A percentile compares a stretch with the other conserved stretches of the same genome.
Conservation (phyloP, 92 coral and sea anemone genomes). For the Palythoa grandis region DNA sequence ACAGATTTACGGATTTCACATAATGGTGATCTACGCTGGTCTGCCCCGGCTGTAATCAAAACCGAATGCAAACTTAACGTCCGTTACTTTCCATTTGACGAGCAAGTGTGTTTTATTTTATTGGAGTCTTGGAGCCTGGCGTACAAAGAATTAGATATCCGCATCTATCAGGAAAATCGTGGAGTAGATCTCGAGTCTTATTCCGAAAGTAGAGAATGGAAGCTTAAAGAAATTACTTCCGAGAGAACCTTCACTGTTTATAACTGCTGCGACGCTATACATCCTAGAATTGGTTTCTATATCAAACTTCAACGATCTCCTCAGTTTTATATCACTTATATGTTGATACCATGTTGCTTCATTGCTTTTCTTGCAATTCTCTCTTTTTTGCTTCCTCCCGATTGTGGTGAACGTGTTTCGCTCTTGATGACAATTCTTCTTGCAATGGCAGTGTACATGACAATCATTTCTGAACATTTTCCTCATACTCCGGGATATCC, state of each 20-base stretch:
- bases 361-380: not conserved
- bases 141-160: not conserved
- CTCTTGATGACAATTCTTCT: too few species aligned
- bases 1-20: not conserved
- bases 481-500: conserved; percentile 24
- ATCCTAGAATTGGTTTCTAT: not conserved
- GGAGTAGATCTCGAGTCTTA: not conserved
- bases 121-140: not conserved
- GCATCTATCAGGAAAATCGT: not conserved
- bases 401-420: not conserved
- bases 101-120: not conserved
- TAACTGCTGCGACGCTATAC: not conserved
- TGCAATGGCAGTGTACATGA: conserved; percentile 11
- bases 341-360: too few species aligned
- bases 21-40: not conserved
- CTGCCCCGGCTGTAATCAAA: not conserved
- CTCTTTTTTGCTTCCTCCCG: conserved; percentile 7
- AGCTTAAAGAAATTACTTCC: not conserved
- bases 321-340: not conserved
- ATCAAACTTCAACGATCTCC: not conserved
- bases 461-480: not conserved
- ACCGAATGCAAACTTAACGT: conserved; percentile 1
- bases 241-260: not conserved
- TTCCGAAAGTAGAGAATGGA: not conserved
- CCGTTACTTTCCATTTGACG: conserved; percentile 11